Evolutionary conservation across 2,113 vertebrate species (phyloP), one percentile per base, ranked within the genome.

Genomic region (Rhegmatorhina hoffmannsi): DNA sequence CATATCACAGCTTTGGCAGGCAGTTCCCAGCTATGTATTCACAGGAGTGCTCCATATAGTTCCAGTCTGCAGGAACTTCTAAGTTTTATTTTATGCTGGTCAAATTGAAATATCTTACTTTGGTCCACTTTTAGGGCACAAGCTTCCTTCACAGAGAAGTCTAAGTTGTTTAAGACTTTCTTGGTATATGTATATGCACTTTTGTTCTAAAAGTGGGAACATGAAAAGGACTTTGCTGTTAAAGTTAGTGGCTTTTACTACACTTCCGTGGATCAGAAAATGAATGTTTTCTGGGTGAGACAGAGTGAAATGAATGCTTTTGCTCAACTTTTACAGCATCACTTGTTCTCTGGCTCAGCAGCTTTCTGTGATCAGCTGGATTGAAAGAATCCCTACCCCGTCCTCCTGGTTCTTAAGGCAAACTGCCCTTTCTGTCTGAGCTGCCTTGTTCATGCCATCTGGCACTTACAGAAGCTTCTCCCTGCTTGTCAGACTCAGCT

Each of bases 221-320:
- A 34, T 2, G 4, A 49, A 47, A 84, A 92, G 33, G 17, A n/a
- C 40, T 80, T 76, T 47, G n/a, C 17, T 70, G 40, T 44, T 89
- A 36, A 80, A 80, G 16, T 17, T n/a, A 68, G 6, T 8, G 18
- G 15, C n/a, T 66, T 90, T 83, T 56, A 56, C 24, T 9, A 50
- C 7, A 34, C 53, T 36, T 73, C 1, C 1, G 1, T 20, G 56
- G 28, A 10, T 80, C 12, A 83, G 49, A 80, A 83, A 72, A 88
- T 28, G 23, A n/a, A 29, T 3, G 31, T 75, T 87, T 95, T 40
- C 43, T 82, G 31, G 9, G 40, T 73, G n/a, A 91, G n/a, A 84
- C 26, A 72, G 18, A 75, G n/a, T 23, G 40, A 88, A 95, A 83
- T 36, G 76, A 92, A 82, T 62, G 16, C 18, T 86, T 74, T 49